These are phyloP conservation scores for Bathybates hornii DNA, from an alignment of 2,113 vertebrate species.

Conservation along the genomic window DNA sequence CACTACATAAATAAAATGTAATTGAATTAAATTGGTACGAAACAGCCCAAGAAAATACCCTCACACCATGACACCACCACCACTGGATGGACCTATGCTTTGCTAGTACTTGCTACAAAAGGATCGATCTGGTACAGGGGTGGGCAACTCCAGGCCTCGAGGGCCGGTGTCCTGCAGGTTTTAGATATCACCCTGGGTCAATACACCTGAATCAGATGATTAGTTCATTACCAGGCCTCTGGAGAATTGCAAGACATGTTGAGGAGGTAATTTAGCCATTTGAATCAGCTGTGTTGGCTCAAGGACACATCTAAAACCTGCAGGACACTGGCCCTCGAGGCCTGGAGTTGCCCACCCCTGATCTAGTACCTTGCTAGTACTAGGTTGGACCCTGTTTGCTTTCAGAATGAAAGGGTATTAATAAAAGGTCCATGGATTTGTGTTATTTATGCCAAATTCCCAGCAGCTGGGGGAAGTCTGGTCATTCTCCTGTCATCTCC, in stretches of 20 bases:
- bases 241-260: accelerated
- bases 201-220: background rate
- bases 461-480: background rate
- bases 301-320: background rate
- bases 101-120: background rate
- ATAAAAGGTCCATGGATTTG: background rate
- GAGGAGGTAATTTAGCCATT: background rate
- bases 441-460: background rate
- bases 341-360: background rate
- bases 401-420: background rate
- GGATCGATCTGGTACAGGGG: background rate
- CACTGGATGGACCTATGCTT: background rate
- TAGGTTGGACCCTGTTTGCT: background rate
- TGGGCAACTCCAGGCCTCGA: background rate
- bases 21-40: background rate
- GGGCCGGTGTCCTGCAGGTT: background rate
- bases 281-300: background rate
- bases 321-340: accelerated
- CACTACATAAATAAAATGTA: background rate
- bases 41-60: background rate
- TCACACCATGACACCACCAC: background rate
- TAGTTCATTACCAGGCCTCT: background rate
- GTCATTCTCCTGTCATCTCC: background rate
- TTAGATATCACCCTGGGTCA: background rate
- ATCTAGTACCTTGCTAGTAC: background rate